Evolutionary conservation across 2,797 vertebrate genomes (phyloP).

Genomic region (Sebastes umbrosus): DNA sequence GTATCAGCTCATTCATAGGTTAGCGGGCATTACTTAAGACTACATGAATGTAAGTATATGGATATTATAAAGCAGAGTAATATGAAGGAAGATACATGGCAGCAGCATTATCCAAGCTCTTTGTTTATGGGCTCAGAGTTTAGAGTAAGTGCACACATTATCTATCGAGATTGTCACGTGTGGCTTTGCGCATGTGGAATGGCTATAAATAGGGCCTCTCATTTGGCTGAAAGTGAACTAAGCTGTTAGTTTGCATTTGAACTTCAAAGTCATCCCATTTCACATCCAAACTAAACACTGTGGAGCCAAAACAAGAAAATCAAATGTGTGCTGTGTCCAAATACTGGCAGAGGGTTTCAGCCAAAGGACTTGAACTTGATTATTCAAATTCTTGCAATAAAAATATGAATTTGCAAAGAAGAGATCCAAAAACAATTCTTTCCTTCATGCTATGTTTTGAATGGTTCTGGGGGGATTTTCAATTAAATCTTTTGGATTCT

Average conservation of each 20-base stretch:
- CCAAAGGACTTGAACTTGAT: constrained; percentile 17
- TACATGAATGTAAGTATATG: not conserved
- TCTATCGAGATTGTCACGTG: not conserved
- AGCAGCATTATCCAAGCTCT: not conserved
- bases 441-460: not conserved
- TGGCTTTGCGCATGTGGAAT: not conserved
- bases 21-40: too few species aligned
- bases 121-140: not conserved
- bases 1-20: too few species aligned
- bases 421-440: not conserved
- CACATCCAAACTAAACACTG: not conserved
- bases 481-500: not conserved
- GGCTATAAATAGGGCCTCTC: not conserved
- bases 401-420: not conserved
- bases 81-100: not conserved
- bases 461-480: not conserved
- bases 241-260: not conserved
- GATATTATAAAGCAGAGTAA: not conserved
- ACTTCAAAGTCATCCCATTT: constrained; percentile 1
- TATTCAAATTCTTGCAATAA: not conserved
- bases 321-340: not conserved
- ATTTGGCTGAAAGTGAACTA: not conserved
- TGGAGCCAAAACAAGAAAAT: not conserved
- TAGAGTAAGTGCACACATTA: not conserved
- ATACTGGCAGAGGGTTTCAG: not conserved